phyloP scores from a whole-genome alignment of 2,113 vertebrate genomes.

The Siniperca chuatsi region DNA sequence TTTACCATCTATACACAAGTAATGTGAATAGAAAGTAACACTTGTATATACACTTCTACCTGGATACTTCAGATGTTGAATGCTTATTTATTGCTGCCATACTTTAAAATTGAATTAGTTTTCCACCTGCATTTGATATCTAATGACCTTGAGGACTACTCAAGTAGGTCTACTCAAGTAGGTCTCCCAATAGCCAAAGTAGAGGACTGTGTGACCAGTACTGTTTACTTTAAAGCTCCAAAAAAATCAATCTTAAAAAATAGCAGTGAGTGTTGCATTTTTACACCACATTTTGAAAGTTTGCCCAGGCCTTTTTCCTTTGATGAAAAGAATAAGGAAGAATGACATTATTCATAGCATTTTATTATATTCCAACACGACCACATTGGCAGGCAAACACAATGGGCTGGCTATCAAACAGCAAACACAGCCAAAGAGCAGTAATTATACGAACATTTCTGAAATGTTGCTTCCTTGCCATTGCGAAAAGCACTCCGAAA shows the following conservation, averaged over 20 bases:
- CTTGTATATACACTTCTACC: neutral
- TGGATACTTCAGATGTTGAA: neutral
- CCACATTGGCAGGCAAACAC: constrained; percentile 35
- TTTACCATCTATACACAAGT: constrained; percentile 32
- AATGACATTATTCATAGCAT: constrained; percentile 30
- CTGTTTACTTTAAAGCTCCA: neutral
- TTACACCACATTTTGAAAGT: neutral
- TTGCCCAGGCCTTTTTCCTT: neutral
- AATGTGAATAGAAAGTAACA: neutral
- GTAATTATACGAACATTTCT: constrained; percentile 33
- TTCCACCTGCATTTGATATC: neutral
- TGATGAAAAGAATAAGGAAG: constrained; percentile 31
- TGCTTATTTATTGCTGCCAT: neutral
- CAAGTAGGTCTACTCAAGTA: neutral
- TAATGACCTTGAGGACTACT: neutral
- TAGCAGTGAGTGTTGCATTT: neutral
- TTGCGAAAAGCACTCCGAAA: constrained; percentile 12
- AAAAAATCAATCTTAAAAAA: neutral
- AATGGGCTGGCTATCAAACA: constrained; percentile 21
- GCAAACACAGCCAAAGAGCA: constrained; percentile 36
- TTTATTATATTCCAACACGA: constrained; percentile 37
- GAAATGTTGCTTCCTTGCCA: constrained; percentile 41
- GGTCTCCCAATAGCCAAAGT: neutral
- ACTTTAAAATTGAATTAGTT: neutral
- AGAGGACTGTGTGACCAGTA: neutral